Conservation (phyloP, 1,140 invertebrate genomes). For the Armadillidium nasatum region DNA sequence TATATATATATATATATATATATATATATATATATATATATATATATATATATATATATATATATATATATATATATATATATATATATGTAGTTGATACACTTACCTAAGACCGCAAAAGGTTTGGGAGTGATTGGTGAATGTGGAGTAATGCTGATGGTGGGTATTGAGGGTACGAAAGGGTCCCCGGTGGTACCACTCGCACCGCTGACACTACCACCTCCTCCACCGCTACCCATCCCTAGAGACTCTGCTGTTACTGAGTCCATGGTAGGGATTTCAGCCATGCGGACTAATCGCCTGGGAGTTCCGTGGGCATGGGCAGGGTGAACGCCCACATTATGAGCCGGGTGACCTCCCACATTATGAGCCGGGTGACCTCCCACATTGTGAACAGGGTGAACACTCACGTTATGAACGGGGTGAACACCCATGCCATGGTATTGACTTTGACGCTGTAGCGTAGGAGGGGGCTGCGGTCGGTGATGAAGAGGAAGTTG, state of each 20-base stretch:
- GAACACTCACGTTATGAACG: conserved; percentile 15
- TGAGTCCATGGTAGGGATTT: conserved; percentile 44
- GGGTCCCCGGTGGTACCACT: conserved; percentile 53
- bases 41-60: too few species aligned
- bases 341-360: conserved; percentile 1
- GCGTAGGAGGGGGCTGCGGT: conserved; percentile 32
- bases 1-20: too few species aligned
- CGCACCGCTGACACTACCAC: conserved; percentile 46
- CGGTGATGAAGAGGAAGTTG: conserved; percentile 28
- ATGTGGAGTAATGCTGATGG: conserved; percentile 78
- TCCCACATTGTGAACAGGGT: conserved; percentile 15
- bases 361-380: conserved; percentile 14
- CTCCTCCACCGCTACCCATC: conserved; percentile 44
- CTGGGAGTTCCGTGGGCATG: conserved; percentile 37
- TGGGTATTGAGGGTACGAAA: conserved; percentile 56
- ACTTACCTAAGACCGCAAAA: conserved; percentile 59
- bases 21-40: too few species aligned
- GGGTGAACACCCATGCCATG: background rate
- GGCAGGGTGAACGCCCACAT: conserved; percentile 34
- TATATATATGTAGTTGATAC: too few species aligned
- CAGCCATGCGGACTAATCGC: conserved; percentile 39
- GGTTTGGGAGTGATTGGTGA: conserved; percentile 59
- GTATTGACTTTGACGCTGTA: conserved; percentile 29
- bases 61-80: too few species aligned
- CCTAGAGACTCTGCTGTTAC: conserved; percentile 39